phyloP scores from a whole-genome alignment of 2,888 invertebrate genomes.

The Theristus sp. region DNA sequence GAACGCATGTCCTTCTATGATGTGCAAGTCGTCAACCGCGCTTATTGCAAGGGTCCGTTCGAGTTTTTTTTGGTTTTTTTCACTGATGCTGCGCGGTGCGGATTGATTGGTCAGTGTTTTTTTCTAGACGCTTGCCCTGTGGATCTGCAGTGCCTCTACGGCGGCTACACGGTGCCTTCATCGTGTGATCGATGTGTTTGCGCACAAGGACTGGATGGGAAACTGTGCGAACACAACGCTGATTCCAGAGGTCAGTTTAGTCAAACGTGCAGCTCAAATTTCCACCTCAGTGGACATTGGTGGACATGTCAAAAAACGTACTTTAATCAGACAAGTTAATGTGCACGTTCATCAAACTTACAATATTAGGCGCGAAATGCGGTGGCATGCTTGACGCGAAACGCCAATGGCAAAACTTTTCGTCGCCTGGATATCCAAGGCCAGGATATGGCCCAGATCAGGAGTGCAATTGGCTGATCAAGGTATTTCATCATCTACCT shows the following conservation, averaged over 20 bases:
- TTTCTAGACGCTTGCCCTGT: conserved; percentile 10
- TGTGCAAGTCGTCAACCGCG: conserved; percentile 18
- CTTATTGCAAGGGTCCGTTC: conserved; percentile 12
- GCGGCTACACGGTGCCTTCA: conserved; percentile 23
- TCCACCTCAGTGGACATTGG: too few species aligned
- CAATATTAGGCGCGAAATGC: conserved; percentile 19
- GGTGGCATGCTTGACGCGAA: conserved; percentile 14
- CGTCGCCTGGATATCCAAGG: conserved; percentile 12
- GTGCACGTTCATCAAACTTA: too few species aligned
- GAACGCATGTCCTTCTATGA: conserved; percentile 24
- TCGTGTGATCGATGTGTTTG: conserved; percentile 19
- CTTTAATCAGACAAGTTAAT: too few species aligned
- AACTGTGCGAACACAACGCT: conserved; percentile 16
- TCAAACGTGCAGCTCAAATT: too few species aligned
- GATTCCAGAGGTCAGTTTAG: conserved; percentile 18
- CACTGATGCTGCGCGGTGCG: too few species aligned
- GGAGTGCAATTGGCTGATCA: conserved; percentile 19
- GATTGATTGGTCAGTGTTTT: too few species aligned
- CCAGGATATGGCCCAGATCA: conserved; percentile 16
- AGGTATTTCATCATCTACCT: too few species aligned
- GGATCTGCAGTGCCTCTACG: conserved; percentile 15
- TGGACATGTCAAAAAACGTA: too few species aligned
- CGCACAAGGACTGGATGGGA: conserved; percentile 22
- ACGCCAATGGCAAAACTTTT: conserved; percentile 9
- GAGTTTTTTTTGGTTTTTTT: not conserved